These are phyloP conservation scores for Acanthurus leucopareius DNA, from an alignment of 2,797 vertebrate genomes.

Conservation along the genomic window DNA sequence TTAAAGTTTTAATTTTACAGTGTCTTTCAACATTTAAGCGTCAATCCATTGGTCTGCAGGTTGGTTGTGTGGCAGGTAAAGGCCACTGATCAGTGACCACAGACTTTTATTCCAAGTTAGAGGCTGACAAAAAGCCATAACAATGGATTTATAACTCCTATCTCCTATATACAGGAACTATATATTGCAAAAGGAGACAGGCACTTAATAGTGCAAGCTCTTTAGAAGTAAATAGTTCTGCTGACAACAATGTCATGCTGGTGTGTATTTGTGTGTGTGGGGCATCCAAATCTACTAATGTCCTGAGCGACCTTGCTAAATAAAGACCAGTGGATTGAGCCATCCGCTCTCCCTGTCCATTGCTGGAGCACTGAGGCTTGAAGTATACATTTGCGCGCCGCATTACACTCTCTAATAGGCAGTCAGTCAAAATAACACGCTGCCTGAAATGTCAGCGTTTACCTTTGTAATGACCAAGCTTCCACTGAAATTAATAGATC, in stretches of 20 bases:
- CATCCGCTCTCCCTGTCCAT: conserved; percentile 69
- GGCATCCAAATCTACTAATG: conserved; percentile 67
- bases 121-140: conserved; percentile 58
- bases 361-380: conserved; percentile 75
- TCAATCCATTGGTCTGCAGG: conserved; percentile 43
- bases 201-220: conserved; percentile 58
- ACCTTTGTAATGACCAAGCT: conserved; percentile 78
- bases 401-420: conserved; percentile 83
- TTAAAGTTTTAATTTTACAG: conserved; percentile 61
- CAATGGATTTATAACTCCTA: conserved; percentile 71
- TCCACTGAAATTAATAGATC: conserved; percentile 75
- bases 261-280: conserved; percentile 14
- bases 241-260: conserved; percentile 58
- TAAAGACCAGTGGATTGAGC: conserved; percentile 77
- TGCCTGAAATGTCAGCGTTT: conserved; percentile 81
- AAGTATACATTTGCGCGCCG: conserved; percentile 82
- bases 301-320: conserved; percentile 79
- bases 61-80: conserved; percentile 29
- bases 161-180: conserved; percentile 72
- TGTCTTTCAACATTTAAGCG: conserved; percentile 51
- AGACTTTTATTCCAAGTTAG: conserved; percentile 52
- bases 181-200: conserved; percentile 72
- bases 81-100: conserved; percentile 43
- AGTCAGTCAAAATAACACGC: conserved; percentile 84
- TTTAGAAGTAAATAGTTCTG: conserved; percentile 57